A percentile compares a stretch with the other conserved stretches of the same genome.
Conservation (phyloP, 2,113 vertebrate species). For the Lepidothrix coronata region DNA sequence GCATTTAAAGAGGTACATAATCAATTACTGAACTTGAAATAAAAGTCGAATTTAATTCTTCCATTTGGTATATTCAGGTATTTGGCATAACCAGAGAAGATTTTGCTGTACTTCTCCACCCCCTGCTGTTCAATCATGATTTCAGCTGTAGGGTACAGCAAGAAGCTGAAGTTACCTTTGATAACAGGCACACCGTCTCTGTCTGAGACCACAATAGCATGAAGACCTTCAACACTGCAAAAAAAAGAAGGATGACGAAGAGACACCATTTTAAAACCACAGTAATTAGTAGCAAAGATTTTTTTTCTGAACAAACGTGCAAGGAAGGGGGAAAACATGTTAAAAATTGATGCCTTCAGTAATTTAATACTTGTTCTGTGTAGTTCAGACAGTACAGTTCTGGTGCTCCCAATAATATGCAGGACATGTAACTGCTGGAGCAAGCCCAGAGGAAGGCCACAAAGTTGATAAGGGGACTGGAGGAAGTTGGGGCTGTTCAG, state of each 20-base stretch:
- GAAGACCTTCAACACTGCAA: conserved; percentile 91
- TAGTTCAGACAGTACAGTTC: neutral
- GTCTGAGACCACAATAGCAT: conserved; percentile 95
- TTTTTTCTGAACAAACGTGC: neutral
- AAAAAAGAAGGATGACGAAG: neutral
- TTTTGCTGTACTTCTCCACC: neutral
- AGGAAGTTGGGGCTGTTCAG: neutral
- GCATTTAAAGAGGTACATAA: neutral
- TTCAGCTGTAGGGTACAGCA: rapidly evolving
- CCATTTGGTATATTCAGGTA: neutral
- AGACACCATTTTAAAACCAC: neutral
- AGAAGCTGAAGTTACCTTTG: conserved; percentile 83
- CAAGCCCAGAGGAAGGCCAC: neutral
- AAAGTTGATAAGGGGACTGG: neutral
- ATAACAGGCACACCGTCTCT: conserved; percentile 95
- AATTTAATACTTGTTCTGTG: neutral
- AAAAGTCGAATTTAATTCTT: neutral
- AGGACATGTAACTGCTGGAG: neutral
- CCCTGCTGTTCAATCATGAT: neutral
- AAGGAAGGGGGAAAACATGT: rapidly evolving
- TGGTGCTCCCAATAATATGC: neutral
- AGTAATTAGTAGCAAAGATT: rapidly evolving
- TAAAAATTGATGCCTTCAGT: rapidly evolving
- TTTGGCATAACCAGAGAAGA: rapidly evolving
- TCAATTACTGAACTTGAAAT: neutral